Conservation (phyloP, 2,797 vertebrate species). For the Syngnathus rostellatus region DNA sequence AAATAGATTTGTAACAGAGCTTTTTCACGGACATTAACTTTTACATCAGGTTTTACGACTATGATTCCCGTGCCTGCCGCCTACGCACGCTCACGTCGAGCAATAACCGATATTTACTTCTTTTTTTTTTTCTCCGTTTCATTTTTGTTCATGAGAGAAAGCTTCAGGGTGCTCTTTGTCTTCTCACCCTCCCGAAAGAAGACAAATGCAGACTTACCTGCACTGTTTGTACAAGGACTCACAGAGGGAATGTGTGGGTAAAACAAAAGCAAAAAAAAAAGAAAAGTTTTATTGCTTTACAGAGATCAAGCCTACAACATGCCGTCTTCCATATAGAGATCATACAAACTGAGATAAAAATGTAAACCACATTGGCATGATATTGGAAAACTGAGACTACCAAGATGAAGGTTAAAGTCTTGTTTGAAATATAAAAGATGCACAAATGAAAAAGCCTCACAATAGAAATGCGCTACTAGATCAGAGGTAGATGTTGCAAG, state of each 20-base stretch:
- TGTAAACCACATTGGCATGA: constrained; percentile 26
- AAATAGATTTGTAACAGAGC: constrained; percentile 6
- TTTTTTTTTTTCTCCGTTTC: constrained; percentile 11
- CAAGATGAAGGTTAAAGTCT: constrained; percentile 28
- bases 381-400: constrained; percentile 14
- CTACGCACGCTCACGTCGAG: constrained; percentile 3
- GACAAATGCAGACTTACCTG: constrained; percentile 29
- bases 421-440: constrained; percentile 29
- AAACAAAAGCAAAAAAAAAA: constrained; percentile 14
- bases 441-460: constrained; percentile 13
- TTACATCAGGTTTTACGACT: constrained; percentile 13
- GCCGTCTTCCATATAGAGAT: constrained; percentile 35
- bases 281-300: constrained; percentile 19
- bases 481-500: neutral
- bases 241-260: constrained; percentile 27
- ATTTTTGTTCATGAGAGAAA: constrained; percentile 34
- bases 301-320: constrained; percentile 19
- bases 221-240: constrained; percentile 29
- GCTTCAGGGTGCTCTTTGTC: constrained; percentile 42
- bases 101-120: constrained; percentile 52
- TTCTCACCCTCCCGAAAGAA: constrained; percentile 37
- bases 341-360: constrained; percentile 38
- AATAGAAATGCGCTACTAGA: constrained; percentile 10
- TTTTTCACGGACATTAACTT: constrained; percentile 12
- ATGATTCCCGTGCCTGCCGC: constrained; percentile 29